Evolutionary conservation across 2,797 vertebrate genomes (phyloP), one percentile per base, ranked within the genome.

Genomic region (Pangasius djambal): DNA sequence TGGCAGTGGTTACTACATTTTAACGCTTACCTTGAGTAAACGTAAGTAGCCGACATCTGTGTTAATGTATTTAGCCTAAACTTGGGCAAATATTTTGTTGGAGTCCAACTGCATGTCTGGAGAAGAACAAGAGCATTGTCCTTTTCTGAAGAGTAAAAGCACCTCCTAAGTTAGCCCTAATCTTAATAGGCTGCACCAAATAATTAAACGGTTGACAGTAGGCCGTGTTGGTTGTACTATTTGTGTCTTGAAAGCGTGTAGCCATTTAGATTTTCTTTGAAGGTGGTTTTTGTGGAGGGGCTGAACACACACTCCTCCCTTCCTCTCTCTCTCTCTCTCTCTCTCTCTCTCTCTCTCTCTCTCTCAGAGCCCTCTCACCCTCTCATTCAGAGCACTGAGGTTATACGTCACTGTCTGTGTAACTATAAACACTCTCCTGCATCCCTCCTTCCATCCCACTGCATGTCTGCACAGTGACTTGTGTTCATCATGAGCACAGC

Each of bases 221-320:
- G 74, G 89, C 20, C 2, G 44, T 86, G 88, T 86, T 55, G 12
- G 81, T 79, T 83, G 83, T 10, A 61, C 86, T 90, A 88, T 90
- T 92, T 92, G 89, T 87, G 85, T 88, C 78, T 74, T 81, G 84
- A 69, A 89, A 89, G 91, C 61, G 31, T 72, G 74, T 59, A 83
- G 88, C 86, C 67, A 48, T 81, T 89, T 87, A 65, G 74, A 79
- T 84, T 89, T 91, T 83, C 88, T 89, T 88, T 91, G 90, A 92
- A 92, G 87, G 83, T 90, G 86, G 88, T 83, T 91, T 91, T 92
- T 87, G 89, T 85, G 89, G 86, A 91, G 90, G 88, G 89, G 86
- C 72, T 88, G 59, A 89, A 88, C 84, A 87, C 67, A 40, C 69
- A 88, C 89, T 88, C 91, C 91, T 91, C 89, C 92, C 88, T 91